These are phyloP conservation scores for Oryctes rhinoceros DNA, from an alignment of 1,140 invertebrate species.

Conservation along the genomic window DNA sequence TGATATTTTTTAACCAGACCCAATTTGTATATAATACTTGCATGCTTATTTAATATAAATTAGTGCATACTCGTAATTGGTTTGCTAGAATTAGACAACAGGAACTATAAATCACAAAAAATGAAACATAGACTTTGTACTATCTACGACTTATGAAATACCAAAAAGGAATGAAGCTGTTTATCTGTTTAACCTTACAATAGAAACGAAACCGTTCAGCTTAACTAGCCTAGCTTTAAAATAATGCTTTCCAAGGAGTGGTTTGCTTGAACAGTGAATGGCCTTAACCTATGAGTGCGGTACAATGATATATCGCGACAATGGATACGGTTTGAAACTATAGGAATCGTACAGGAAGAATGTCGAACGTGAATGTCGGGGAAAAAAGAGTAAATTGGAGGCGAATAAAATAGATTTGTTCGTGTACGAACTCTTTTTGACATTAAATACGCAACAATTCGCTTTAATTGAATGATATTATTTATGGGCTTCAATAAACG, in stretches of 20 bases:
- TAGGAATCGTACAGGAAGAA: not conserved
- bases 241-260: not conserved
- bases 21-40: too few relatives aligned
- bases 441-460: too few relatives aligned
- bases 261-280: not conserved
- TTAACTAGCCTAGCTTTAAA: not conserved
- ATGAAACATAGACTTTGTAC: not conserved
- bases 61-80: too few relatives aligned
- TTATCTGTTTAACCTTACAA: not conserved
- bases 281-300: not conserved
- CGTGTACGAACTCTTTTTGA: too few relatives aligned
- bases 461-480: too few relatives aligned
- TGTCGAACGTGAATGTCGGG: not conserved
- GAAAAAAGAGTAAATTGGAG: too few relatives aligned
- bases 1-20: too few relatives aligned
- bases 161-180: not conserved
- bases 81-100: too few relatives aligned
- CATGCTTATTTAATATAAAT: too few relatives aligned
- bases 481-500: too few relatives aligned
- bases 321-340: not conserved
- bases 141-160: not conserved
- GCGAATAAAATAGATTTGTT: too few relatives aligned
- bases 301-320: constrained; percentile 14
- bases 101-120: not conserved
- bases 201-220: not conserved